A percentile compares a stretch with the other conserved stretches of the same genome.
phyloP scores from a whole-genome alignment of 2,797 vertebrate genomes.

The Chaetodon trifasciatus region DNA sequence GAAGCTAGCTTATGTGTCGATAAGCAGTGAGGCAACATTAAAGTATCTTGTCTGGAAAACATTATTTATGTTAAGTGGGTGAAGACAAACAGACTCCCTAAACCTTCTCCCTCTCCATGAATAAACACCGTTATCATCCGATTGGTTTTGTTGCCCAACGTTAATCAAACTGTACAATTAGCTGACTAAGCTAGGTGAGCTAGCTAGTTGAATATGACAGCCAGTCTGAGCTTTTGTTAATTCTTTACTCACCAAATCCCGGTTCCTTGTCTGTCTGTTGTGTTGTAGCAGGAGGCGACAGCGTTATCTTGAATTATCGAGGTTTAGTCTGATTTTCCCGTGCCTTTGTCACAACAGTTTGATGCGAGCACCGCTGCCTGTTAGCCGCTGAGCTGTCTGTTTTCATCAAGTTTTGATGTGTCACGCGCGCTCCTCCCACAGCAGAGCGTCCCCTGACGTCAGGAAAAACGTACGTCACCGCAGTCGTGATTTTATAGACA shows the following conservation, averaged over 20 bases:
- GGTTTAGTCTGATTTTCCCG: neutral
- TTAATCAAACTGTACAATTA: neutral
- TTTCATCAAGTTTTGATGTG: constrained; percentile 57
- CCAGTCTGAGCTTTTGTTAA: neutral
- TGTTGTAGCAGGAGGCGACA: neutral
- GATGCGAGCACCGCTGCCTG: neutral
- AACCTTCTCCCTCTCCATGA: neutral
- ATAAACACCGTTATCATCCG: neutral
- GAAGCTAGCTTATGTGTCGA: constrained; percentile 13
- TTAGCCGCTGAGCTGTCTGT: constrained; percentile 35
- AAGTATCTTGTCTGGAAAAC: accelerated
- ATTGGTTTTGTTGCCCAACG: neutral
- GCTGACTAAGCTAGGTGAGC: constrained; percentile 25
- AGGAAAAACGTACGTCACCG: neutral
- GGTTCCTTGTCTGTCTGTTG: neutral
- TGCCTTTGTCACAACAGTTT: neutral
- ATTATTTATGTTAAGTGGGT: neutral
- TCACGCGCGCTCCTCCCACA: constrained; percentile 52
- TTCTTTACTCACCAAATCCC: constrained; percentile 59
- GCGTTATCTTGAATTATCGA: neutral
- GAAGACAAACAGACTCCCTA: neutral
- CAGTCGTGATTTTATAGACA: neutral
- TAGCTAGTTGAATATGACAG: constrained; percentile 16
- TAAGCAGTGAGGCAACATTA: neutral
- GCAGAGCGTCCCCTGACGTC: neutral